phyloP scores from a whole-genome alignment of 2,797 vertebrate genomes.

The Eulemur albifrons region DNA sequence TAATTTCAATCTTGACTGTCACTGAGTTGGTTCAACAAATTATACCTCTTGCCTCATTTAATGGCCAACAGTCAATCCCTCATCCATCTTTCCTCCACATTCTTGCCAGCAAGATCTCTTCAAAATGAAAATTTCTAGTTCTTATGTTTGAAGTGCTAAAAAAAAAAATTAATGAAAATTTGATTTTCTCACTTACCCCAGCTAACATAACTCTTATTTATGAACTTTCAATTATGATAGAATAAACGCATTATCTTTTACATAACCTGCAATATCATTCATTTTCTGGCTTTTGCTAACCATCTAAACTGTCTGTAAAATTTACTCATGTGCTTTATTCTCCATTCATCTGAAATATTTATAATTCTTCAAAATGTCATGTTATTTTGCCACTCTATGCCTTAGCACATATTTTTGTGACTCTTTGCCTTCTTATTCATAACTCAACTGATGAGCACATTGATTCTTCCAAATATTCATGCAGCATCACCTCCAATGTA shows the following conservation, averaged over 20 bases:
- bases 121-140: neutral
- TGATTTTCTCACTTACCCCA: neutral
- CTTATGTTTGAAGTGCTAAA: neutral
- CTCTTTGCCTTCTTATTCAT: neutral
- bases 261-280: neutral
- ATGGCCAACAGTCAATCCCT: neutral
- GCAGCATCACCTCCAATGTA: neutral
- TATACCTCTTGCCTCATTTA: neutral
- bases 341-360: neutral
- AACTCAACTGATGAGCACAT: neutral
- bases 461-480: neutral
- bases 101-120: neutral
- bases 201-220: neutral
- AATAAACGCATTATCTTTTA: neutral
- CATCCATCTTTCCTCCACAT: neutral
- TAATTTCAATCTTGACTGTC: neutral
- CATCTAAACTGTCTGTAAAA: neutral
- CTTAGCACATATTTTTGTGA: neutral
- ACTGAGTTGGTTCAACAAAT: neutral
- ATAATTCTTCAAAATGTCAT: neutral
- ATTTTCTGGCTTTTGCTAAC: neutral
- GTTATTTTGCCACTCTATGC: neutral
- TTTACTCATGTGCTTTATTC: neutral
- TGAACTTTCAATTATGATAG: neutral
- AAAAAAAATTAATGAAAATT: neutral